phyloP scores from a whole-genome alignment of 2,888 invertebrate genomes.

The Pteria penguin region DNA sequence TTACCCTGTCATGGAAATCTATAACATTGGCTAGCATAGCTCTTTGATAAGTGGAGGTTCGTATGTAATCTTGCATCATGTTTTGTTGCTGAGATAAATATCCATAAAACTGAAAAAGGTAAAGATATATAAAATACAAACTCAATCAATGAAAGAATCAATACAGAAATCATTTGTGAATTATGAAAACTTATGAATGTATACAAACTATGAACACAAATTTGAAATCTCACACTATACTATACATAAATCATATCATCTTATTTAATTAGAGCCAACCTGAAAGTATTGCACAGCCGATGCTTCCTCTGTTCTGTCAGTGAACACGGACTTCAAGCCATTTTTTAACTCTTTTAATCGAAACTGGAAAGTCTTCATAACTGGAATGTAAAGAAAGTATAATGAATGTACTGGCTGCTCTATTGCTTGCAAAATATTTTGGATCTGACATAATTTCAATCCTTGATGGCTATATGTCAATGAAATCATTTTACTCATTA shows the following conservation, averaged over 20 bases:
- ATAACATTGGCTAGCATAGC: slow-evolving; percentile 95
- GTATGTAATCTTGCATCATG: slow-evolving; percentile 99
- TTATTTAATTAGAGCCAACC: slow-evolving; percentile 72
- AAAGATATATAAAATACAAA: too few species aligned
- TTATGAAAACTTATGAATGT: too few species aligned
- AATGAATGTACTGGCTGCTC: too few species aligned
- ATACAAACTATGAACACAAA: too few species aligned
- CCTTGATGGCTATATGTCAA: too few species aligned
- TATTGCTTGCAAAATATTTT: too few species aligned
- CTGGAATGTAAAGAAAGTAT: slow-evolving; percentile 81
- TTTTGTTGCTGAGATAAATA: slow-evolving; percentile 99
- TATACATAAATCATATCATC: too few species aligned
- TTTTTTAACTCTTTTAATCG: slow-evolving; percentile 85
- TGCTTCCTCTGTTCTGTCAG: slow-evolving; percentile 97
- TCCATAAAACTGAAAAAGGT: slow-evolving; percentile 95
- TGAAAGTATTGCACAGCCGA: slow-evolving; percentile 99
- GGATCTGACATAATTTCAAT: too few species aligned
- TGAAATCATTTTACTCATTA: too few species aligned
- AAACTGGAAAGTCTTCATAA: slow-evolving; percentile 88
- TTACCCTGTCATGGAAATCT: slow-evolving; percentile 88
- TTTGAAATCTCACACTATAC: too few species aligned
- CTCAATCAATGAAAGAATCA: too few species aligned
- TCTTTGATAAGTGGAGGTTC: slow-evolving; percentile 98
- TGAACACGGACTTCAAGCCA: slow-evolving; percentile 85
- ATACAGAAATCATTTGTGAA: too few species aligned